Percentiles rank a stretch among this genome's conserved stretches.
Conservation (phyloP, 2,888 invertebrate species). For the Xanthorhoe designata region DNA sequence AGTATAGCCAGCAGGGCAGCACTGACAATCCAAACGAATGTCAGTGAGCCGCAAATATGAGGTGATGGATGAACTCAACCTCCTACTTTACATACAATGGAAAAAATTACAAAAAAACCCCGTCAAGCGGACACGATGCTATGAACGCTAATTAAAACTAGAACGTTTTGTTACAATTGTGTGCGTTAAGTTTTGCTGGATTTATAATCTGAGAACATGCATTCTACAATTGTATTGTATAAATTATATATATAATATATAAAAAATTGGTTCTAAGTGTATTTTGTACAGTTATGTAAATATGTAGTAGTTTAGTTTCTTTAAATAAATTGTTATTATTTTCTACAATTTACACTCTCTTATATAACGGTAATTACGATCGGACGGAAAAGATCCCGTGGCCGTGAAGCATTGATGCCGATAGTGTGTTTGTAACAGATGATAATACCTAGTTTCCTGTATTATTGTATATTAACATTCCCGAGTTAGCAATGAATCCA, state of each 20-base stretch:
- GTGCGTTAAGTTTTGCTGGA: conserved; percentile 62
- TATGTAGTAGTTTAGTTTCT: too few relatives aligned
- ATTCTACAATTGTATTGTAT: too few relatives aligned
- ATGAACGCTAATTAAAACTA: conserved; percentile 81
- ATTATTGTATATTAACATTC: conserved; percentile 39
- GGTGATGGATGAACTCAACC: conserved; percentile 78
- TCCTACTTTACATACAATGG: conserved; percentile 82
- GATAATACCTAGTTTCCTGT: conserved; percentile 41
- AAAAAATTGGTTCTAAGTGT: too few relatives aligned
- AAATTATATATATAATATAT: too few relatives aligned
- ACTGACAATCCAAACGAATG: conserved; percentile 58
- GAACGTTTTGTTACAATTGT: conserved; percentile 71
- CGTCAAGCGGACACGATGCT: conserved; percentile 69
- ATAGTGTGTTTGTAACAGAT: conserved; percentile 33
- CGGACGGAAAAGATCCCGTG: conserved; percentile 7
- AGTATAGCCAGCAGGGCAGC: conserved; percentile 62
- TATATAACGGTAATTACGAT: conserved; percentile 2
- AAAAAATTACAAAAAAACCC: conserved; percentile 68
- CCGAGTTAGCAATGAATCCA: conserved; percentile 57
- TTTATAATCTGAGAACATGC: conserved; percentile 61
- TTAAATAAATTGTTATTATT: too few relatives aligned
- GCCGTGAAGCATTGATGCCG: conserved; percentile 22
- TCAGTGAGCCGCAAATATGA: conserved; percentile 78
- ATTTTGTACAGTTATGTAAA: too few relatives aligned
- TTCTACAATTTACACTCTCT: conserved; percentile 37